Evolutionary conservation across 2,113 vertebrate genomes (phyloP).

Genomic region (Megaceryle torquata): DNA sequence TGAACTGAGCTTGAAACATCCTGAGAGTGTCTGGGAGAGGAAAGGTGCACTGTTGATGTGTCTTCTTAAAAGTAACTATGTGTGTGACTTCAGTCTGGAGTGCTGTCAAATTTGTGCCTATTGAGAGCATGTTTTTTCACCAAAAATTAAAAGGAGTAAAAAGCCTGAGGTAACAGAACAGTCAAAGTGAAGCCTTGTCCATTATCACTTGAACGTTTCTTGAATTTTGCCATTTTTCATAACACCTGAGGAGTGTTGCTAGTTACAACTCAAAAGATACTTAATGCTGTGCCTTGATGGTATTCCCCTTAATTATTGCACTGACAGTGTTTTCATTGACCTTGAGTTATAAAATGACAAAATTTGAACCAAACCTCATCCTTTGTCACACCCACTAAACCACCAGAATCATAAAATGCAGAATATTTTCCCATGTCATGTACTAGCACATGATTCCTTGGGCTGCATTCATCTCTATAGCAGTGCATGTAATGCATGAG

Average conservation of each 20-base stretch:
- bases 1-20: background rate
- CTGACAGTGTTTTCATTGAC: slow-evolving; percentile 53
- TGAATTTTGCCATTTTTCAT: slow-evolving; percentile 57
- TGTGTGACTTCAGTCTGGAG: background rate
- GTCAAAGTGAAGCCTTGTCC: slow-evolving; percentile 47
- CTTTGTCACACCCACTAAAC: background rate
- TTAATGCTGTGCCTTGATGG: slow-evolving; percentile 15
- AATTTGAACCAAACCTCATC: background rate
- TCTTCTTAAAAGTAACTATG: background rate
- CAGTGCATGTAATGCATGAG: background rate
- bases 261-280: slow-evolving; percentile 56
- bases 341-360: background rate
- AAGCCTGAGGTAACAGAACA: slow-evolving; percentile 39
- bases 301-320: slow-evolving; percentile 56
- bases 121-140: slow-evolving; percentile 45
- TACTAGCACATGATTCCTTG: slow-evolving; percentile 16
- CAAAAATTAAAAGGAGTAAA: background rate
- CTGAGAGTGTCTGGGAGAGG: background rate
- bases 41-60: background rate
- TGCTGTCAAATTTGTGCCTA: slow-evolving; percentile 52
- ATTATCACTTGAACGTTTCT: slow-evolving; percentile 58
- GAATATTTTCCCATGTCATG: slow-evolving; percentile 25
- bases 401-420: slow-evolving; percentile 22
- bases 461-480: background rate
- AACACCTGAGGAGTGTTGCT: slow-evolving; percentile 38